A percentile compares a stretch with the other conserved stretches of the same genome.
These are phyloP conservation scores for Hippolais icterina DNA, from an alignment of 2,113 vertebrate species.

Conservation along the genomic window DNA sequence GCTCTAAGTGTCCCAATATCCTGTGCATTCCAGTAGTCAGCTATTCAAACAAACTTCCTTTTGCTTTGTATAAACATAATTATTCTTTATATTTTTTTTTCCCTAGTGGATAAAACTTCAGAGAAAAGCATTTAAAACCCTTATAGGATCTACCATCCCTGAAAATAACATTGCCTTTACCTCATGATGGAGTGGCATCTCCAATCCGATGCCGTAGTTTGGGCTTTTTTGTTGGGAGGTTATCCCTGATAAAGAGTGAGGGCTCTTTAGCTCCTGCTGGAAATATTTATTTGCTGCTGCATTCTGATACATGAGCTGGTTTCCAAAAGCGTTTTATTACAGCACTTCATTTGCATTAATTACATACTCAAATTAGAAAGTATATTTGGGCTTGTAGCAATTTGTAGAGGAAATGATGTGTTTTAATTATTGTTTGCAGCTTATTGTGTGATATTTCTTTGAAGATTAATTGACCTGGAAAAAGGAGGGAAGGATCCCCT, in stretches of 20 bases:
- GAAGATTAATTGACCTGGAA: background rate
- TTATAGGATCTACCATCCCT: background rate
- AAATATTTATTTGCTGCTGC: background rate
- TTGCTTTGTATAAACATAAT: background rate
- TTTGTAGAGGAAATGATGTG: background rate
- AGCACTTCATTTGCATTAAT: constrained; percentile 1
- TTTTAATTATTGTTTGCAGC: background rate
- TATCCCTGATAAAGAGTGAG: background rate
- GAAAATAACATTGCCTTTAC: background rate
- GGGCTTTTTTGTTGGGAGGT: background rate
- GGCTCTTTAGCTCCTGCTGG: background rate
- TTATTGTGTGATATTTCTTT: background rate
- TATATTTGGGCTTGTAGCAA: background rate
- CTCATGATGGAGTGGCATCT: background rate
- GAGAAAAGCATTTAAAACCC: background rate
- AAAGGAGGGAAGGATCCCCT: background rate
- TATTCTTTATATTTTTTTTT: background rate
- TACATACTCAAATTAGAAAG: background rate
- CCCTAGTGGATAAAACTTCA: background rate
- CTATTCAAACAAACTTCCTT: background rate
- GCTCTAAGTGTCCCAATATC: background rate
- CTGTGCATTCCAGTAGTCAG: background rate
- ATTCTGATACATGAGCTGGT: background rate
- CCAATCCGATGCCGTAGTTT: background rate
- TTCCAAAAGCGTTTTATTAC: background rate